phyloP scores from a whole-genome alignment of 2,797 vertebrate species.

The Catharus ustulatus region DNA sequence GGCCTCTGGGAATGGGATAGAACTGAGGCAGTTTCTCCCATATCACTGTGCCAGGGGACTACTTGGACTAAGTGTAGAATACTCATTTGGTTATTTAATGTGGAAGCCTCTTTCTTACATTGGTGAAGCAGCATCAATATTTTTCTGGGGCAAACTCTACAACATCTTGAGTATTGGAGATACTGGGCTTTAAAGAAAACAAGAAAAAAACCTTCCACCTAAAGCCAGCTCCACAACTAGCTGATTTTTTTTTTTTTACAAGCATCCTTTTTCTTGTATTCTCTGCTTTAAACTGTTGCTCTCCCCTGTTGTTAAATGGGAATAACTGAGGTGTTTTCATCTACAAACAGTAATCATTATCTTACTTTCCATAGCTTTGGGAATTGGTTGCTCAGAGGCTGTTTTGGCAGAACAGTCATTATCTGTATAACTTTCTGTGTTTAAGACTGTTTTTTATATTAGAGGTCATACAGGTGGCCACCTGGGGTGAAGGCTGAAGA shows the following conservation, averaged over 20 bases:
- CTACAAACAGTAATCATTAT: background rate
- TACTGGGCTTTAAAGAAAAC: background rate
- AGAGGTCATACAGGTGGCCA: background rate
- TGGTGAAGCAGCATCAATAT: background rate
- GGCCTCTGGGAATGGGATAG: background rate
- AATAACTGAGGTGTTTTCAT: background rate
- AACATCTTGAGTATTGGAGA: background rate
- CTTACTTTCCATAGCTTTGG: background rate
- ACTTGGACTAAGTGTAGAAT: background rate
- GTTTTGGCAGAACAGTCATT: background rate
- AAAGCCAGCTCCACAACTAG: background rate
- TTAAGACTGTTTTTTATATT: background rate
- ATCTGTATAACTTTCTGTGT: background rate
- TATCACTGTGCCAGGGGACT: background rate
- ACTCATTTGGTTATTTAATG: background rate
- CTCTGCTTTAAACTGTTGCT: background rate
- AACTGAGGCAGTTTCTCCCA: background rate
- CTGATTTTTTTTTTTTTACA: background rate
- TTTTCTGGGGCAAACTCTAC: background rate
- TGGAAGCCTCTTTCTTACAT: background rate
- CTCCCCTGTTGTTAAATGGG: background rate
- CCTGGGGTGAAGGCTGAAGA: background rate
- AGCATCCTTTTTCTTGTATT: background rate
- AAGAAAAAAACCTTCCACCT: background rate
- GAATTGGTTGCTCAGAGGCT: background rate